Base-by-base conservation (phyloP, 2,888 invertebrate species). In the Drosophila bunnanda region DNA sequence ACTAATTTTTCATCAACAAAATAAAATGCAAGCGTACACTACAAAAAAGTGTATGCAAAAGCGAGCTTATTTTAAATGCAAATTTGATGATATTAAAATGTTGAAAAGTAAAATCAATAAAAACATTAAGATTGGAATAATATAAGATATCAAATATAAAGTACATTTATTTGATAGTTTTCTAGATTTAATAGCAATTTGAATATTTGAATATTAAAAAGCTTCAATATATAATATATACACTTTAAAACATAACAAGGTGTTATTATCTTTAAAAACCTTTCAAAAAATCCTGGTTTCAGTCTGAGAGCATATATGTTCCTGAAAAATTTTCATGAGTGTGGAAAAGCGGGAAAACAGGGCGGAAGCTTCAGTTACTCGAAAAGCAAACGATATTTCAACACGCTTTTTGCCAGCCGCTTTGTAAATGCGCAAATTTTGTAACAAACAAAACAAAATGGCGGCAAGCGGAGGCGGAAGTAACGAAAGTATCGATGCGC, bases 361-460 rank as follows among this genome's bases (percentile, higher is more conserved):
- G 17, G 34, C 32, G 25, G 48, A 62, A 13, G 64, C 64, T 62
- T 13, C n/a, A 32, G 57, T 30, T 60, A 38, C 43, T 58, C 56
- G 30, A 62, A 80, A 80, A 80, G 77, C 67, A 74, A 82, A 78
- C 87, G 87, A 82, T 83, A 77, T 88, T 83, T 83, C 85, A 82
- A 82, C 53, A 76, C 58, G 67, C 76, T 80, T 86, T 86, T 83
- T 78, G 52, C 74, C 76, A 72, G 73, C 83, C 75, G 81, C 81
- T 78, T 84, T 84, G 79, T 79, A 84, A 88, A 88, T 86, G 86
- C 75, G 83, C 77, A 69, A 86, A 84, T 86, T 85, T 84, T 80
- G 88, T 82, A 75, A 76, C 83, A 88, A 85, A 80, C 88, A 88
- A 83, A 88, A 80, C 82, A 88, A 78, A 88, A 74, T 81, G 75